Base-by-base conservation (phyloP, 2,888 invertebrate species). In the Trisateles emortualis region DNA sequence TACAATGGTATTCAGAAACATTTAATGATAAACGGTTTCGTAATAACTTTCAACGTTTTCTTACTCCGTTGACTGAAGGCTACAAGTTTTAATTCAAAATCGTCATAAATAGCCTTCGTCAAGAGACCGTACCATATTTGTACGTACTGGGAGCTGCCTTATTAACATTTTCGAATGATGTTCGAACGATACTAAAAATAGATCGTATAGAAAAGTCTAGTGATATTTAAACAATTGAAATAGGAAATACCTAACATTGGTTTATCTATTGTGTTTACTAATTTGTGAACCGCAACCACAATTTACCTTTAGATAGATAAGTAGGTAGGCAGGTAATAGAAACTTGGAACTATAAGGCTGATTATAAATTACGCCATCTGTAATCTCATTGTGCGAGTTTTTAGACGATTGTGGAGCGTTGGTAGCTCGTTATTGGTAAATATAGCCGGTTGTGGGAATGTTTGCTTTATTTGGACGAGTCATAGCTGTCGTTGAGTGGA, bases 401-500 rank as follows among this genome's bases (percentile, higher is more conserved):
- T 58, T 53, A 52, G 46, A 54, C 49, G 64, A 56, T 56, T 48
- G 51, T 41, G 49, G 46, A 56, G 48, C 53, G 45, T 26, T 44
- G 44, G 39, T 40, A 45, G 48, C 51, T 49, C 43, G 36, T 50
- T 58, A 58, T 60, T 68, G 57, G 64, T 71, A 68, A 67, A 64
- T 71, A 61, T 61, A 39, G 55, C 41, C 45, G 52, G 45, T 46
- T 46, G 44, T 46, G 13, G 8, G 17, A 29, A 48, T 47, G 55
- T 42, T 43, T 38, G 61, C 39, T 61, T 83, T 86, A 92, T 81
- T 91, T 93, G 48, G 92, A 90, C 3, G 92, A 92, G 52, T 92
- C 93, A 69, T 88, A 93, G 76, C 90, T 92, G 64, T 93, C 93
- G 72, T 90, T 92, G 63, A 93, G 87, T 9, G 93, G 94, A 51